Percentiles rank a stretch among this genome's conserved stretches.
phyloP scores from a whole-genome alignment of 1,140 invertebrate genomes.

The Drosophila albomicans region DNA sequence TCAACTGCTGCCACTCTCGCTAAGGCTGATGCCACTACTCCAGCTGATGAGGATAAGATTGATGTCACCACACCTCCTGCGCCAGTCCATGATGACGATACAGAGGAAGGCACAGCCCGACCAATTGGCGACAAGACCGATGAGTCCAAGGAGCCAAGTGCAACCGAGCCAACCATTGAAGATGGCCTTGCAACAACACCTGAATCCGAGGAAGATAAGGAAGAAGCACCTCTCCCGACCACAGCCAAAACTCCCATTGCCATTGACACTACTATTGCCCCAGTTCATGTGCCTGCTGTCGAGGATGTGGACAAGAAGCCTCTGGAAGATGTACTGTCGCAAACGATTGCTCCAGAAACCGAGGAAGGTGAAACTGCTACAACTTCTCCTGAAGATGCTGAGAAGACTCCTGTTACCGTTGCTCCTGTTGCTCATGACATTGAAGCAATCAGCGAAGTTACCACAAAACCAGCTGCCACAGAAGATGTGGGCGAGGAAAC shows the following conservation, averaged over 20 bases:
- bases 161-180: constrained; percentile 17
- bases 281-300: constrained; percentile 46
- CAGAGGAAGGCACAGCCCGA: constrained; percentile 36
- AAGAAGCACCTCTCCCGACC: constrained; percentile 31
- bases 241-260: constrained; percentile 24
- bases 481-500: constrained; percentile 51
- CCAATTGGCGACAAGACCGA: constrained; percentile 51
- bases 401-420: constrained; percentile 47
- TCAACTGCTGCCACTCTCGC: constrained; percentile 25
- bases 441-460: constrained; percentile 51
- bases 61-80: constrained; percentile 30
- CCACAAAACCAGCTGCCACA: constrained; percentile 39
- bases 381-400: constrained; percentile 44
- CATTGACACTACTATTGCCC: constrained; percentile 47
- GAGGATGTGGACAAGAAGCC: constrained; percentile 62
- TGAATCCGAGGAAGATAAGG: constrained; percentile 37
- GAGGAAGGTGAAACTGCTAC: constrained; percentile 38
- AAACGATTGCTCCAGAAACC: constrained; percentile 53
- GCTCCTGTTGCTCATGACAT: constrained; percentile 52
- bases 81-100: constrained; percentile 50
- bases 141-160: background rate
- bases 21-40: constrained; percentile 38
- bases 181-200: constrained; percentile 41
- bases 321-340: constrained; percentile 60
- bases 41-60: constrained; percentile 30